Base-by-base conservation (phyloP, 2,888 invertebrate genomes). In the Lamellibrachia columna region DNA sequence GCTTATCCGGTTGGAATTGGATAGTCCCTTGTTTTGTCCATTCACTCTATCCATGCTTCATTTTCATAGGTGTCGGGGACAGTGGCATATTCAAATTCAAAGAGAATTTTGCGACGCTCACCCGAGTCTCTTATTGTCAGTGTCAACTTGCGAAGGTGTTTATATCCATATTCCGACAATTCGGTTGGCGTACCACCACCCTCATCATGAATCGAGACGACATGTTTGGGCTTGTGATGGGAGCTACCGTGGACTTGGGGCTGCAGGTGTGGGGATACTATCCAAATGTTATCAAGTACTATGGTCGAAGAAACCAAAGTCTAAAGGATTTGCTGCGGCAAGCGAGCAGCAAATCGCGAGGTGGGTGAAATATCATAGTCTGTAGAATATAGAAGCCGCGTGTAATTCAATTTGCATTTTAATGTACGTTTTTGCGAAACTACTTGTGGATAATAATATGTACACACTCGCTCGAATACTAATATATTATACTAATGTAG, bases 121-220 rank as follows among this genome's bases (percentile, higher is more conserved):
- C 95, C 8, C 93, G 95, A 52, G 93, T 95, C 52, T 94, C 95
- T n/a, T 95, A 95, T 93, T 95, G 95, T 92, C 95, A 95, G 92
- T 95, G 95, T 93, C 95, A 95, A 1, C 93, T 95, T 60, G 92
- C 95, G 7, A 93, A 91, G 90, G 91, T 91, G 53, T 91, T 91
- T 28, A 22, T 53, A 53, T 55, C 53, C 53, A 52, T 91, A 22
- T 91, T 91, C 91, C n/a, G n/a, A 52, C n/a, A 93, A 53, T 95
- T 95, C 92, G 90, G 93, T 92, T 95, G 95, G 95, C 94, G 93
- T 2, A 93, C 94, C 55, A 93, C 95, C 58, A 94, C 94, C n/a
- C 92, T 95, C 1, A 94, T 95, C 40, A 94, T 94, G 92, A 95
- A 95, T 92, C 55, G 93, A 3, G 93, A 92, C 9, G 93, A 95